phyloP scores from a whole-genome alignment of 2,888 invertebrate genomes.

The Eutolmus rufibarbis region DNA sequence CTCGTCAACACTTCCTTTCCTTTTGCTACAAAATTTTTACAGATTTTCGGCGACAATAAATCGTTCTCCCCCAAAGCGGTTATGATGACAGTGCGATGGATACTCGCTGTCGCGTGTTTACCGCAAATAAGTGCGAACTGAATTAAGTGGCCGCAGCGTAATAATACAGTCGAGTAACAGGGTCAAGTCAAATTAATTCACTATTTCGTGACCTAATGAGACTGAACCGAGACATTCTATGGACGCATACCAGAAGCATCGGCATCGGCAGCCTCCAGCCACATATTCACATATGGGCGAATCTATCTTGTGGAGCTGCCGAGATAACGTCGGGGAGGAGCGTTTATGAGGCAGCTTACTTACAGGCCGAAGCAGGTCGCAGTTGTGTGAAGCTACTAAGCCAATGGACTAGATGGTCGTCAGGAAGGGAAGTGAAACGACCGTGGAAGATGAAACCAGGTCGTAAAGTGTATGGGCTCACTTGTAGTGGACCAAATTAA shows the following conservation, averaged over 20 bases:
- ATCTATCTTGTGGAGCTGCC: background rate
- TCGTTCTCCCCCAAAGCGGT: background rate
- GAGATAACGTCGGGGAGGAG: background rate
- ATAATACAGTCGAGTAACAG: slow-evolving; percentile 1
- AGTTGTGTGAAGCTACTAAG: background rate
- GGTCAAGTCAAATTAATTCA: slow-evolving; percentile 35
- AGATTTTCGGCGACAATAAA: background rate
- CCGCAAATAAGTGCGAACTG: slow-evolving; percentile 11
- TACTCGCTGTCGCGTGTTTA: background rate
- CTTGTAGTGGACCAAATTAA: slow-evolving; percentile 21
- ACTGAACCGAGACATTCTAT: background rate
- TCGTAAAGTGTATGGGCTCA: background rate
- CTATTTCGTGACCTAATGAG: slow-evolving; percentile 32
- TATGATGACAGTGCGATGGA: background rate
- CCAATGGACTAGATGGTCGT: background rate
- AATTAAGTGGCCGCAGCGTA: slow-evolving; percentile 21
- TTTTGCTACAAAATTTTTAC: background rate
- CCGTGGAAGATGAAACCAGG: slow-evolving; percentile 18
- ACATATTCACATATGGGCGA: background rate
- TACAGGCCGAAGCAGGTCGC: background rate
- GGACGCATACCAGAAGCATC: background rate
- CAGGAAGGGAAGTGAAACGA: background rate
- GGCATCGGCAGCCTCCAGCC: background rate
- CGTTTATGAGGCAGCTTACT: background rate
- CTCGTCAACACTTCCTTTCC: background rate